Evolutionary conservation across 2,797 vertebrate genomes (phyloP).

Genomic region (Pagetopsis macropterus): DNA sequence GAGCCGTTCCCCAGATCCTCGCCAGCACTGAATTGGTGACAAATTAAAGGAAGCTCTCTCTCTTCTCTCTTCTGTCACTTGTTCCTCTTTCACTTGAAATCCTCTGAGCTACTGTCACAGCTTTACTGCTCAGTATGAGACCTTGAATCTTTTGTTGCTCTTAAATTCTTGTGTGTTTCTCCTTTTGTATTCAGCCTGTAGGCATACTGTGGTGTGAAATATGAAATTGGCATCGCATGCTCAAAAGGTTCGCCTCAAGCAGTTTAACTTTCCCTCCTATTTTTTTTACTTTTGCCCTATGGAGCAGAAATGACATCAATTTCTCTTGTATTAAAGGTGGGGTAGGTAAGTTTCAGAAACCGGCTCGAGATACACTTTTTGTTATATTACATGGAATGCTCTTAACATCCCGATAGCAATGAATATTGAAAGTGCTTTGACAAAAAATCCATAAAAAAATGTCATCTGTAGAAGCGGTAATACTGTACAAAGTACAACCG

Average conservation of each 20-base stretch:
- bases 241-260: not conserved
- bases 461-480: too few species aligned
- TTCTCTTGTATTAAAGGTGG: not conserved
- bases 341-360: too few species aligned
- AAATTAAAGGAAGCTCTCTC: constrained; percentile 39
- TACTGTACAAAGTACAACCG: too few species aligned
- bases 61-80: constrained; percentile 1
- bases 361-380: too few species aligned
- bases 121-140: not conserved
- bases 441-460: too few species aligned
- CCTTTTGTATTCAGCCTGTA: not conserved
- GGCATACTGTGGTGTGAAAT: not conserved
- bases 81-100: constrained; percentile 13
- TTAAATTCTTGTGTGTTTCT: not conserved
- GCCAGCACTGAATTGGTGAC: constrained; percentile 25
- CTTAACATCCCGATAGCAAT: too few species aligned
- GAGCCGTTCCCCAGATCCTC: constrained; percentile 11
- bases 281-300: not conserved
- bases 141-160: not conserved
- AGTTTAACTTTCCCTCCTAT: not conserved
- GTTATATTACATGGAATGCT: too few species aligned
- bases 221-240: not conserved
- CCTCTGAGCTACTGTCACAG: constrained; percentile 19
- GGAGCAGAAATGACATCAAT: not conserved
- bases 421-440: too few species aligned